Base-by-base conservation (phyloP, 2,888 invertebrate genomes). In the Octodonta nipae region DNA sequence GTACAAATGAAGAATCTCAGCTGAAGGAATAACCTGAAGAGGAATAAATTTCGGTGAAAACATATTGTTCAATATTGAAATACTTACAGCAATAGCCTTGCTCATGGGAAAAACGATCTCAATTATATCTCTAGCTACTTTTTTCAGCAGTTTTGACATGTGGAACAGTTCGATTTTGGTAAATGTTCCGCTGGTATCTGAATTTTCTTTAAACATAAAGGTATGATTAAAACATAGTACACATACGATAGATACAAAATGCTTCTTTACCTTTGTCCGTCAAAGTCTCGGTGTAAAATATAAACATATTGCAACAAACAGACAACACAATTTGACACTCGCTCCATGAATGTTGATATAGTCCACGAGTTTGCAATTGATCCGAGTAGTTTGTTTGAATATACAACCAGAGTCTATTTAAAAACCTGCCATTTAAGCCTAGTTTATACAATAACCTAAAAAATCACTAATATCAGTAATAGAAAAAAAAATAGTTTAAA, bases 41-140 rank as follows among this genome's bases (percentile, higher is more conserved):
- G 12, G 7, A 11, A 16, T 28, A 28, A n/a, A 22, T 22, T 22
- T 10, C 11, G 4, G 22, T 22, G n/a, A n/a, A n/a, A n/a, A n/a
- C n/a, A n/a, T n/a, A n/a, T n/a, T n/a, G n/a, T 8, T 17, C 8
- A 28, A 15, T 5, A 27, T 22, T n/a, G 14, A 40, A 37, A 30
- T 35, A 51, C 51, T 42, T 45, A 59, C 53, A 13, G 49, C 41
- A 40, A 54, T 58, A 2, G 59, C 50, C 30, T 60, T 47, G 37
- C 61, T 60, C 59, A 63, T 60, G 8, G 63, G 62, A 50, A 60
- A 63, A n/a, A 60, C 62, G 10, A 60, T 44, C 37, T 62, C 62
- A 26, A 63, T 56, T 30, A 61, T 46, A 44, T 53, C 58, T 32
- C 58, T 44, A 1, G 61, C 54, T 3, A 61, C 52, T 32, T 47